Evolutionary conservation across 1,140 invertebrate species (phyloP).

Genomic region (Drosophila fuyamai): DNA sequence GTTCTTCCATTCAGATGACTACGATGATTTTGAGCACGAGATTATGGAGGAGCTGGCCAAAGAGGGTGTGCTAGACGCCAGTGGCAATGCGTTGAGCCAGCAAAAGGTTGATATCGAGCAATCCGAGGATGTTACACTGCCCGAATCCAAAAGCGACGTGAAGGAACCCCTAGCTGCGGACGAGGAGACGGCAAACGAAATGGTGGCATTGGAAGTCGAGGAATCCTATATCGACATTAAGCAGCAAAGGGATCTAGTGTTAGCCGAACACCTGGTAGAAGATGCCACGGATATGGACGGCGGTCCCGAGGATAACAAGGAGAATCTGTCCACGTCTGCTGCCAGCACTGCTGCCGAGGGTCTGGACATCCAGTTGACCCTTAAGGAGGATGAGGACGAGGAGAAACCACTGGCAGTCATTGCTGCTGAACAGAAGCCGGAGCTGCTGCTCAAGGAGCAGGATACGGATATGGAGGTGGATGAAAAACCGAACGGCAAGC

Average conservation of each 20-base stretch:
- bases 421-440: conserved; percentile 36
- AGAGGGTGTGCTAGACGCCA: conserved; percentile 65
- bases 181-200: conserved; percentile 5
- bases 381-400: conserved; percentile 49
- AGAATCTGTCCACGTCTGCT: conserved; percentile 58
- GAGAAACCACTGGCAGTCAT: conserved; percentile 45
- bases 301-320: conserved; percentile 71
- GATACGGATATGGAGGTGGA: conserved; percentile 16
- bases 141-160: neutral
- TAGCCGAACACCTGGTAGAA: conserved; percentile 6
- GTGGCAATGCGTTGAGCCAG: conserved; percentile 66
- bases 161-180: neutral
- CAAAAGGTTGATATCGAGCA: conserved; percentile 6
- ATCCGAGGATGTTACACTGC: neutral
- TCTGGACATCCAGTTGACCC: conserved; percentile 28
- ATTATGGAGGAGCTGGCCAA: conserved; percentile 65
- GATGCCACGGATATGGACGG: conserved; percentile 5
- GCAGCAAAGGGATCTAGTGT: conserved; percentile 11
- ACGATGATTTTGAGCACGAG: conserved; percentile 65
- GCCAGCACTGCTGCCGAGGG: conserved; percentile 12
- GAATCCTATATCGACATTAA: conserved; percentile 17
- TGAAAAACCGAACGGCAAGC: conserved; percentile 41
- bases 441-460: conserved; percentile 9
- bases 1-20: conserved; percentile 15
- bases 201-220: conserved; percentile 20